phyloP scores from a whole-genome alignment of 2,797 vertebrate species.

The Thripadectes ignobilis region DNA sequence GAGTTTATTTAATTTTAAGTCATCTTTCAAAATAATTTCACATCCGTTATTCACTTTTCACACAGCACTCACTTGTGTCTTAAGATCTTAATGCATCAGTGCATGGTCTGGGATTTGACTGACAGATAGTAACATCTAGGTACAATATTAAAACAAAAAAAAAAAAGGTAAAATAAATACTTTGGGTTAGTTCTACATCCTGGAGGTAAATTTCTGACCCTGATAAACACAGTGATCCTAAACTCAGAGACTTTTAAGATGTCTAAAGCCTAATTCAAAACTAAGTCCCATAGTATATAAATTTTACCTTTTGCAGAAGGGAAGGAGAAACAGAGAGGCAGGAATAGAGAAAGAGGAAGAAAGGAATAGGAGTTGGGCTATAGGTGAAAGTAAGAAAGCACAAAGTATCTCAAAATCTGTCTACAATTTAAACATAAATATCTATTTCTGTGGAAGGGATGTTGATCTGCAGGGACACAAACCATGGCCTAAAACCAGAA shows the following conservation, averaged over 20 bases:
- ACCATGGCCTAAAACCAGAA: neutral
- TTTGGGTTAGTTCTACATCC: neutral
- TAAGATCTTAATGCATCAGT: neutral
- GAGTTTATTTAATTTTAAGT: neutral
- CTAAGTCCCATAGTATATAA: rapidly evolving
- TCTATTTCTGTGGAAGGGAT: neutral
- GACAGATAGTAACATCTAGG: neutral
- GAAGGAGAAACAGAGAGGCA: neutral
- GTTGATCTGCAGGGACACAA: neutral
- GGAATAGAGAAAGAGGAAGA: neutral
- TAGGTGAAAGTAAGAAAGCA: neutral
- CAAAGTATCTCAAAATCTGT: neutral
- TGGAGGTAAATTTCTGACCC: neutral
- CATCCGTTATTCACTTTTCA: neutral
- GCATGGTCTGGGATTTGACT: neutral
- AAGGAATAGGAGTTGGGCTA: neutral
- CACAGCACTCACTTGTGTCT: neutral
- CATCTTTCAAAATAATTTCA: neutral
- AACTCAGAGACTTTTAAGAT: neutral
- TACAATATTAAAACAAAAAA: neutral
- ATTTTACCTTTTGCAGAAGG: neutral
- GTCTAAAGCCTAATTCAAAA: neutral
- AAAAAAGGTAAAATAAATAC: neutral
- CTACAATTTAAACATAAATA: neutral
- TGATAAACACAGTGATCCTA: neutral